Evolutionary conservation across 2,113 vertebrate species (phyloP).

Genomic region (Hydrochoerus hydrochaeris): DNA sequence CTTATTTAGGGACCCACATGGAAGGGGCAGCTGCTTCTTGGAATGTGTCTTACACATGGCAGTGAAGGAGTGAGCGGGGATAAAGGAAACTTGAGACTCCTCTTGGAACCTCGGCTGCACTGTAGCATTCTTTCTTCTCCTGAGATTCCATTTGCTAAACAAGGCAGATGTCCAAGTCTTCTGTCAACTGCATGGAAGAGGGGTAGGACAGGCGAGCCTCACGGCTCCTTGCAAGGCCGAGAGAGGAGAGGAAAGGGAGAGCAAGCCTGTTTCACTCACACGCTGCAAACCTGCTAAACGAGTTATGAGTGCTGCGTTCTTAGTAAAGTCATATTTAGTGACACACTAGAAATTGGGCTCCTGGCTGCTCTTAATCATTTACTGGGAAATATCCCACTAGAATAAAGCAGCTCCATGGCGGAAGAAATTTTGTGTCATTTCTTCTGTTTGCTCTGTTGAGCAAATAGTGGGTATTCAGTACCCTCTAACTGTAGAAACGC

Average conservation of each 20-base stretch:
- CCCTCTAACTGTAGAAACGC: background rate
- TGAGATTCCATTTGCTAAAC: background rate
- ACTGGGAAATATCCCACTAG: background rate
- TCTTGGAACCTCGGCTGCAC: background rate
- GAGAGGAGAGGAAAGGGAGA: background rate
- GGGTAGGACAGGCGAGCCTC: background rate
- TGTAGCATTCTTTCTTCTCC: background rate
- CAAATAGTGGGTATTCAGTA: background rate
- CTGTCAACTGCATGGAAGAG: background rate
- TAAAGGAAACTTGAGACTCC: background rate
- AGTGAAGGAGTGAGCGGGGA: background rate
- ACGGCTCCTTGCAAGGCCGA: background rate
- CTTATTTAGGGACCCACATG: background rate
- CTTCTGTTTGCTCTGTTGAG: background rate
- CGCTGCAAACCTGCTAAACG: background rate
- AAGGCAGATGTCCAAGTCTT: background rate
- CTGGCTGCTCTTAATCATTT: background rate
- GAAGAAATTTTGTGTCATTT: background rate
- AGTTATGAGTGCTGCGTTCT: background rate
- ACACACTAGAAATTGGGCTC: background rate
- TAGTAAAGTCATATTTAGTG: background rate
- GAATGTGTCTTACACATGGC: background rate
- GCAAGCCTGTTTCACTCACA: background rate
- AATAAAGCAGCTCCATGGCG: background rate
- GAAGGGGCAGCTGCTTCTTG: background rate